These are phyloP conservation scores for Fringilla coelebs DNA, from an alignment of 2,797 vertebrate species.

Conservation along the genomic window DNA sequence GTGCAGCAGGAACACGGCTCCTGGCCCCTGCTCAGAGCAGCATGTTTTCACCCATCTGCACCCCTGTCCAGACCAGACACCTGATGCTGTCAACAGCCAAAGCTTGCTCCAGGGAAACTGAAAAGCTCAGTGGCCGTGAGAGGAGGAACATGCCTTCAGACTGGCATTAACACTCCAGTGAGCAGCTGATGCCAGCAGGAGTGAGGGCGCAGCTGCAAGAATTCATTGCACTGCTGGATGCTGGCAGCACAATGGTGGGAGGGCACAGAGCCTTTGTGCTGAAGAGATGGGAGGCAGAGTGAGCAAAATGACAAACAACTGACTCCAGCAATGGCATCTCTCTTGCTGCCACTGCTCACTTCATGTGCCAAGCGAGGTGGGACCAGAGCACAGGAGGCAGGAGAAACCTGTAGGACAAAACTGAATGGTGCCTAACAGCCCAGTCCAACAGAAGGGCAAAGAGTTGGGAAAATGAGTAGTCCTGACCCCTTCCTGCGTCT, in stretches of 20 bases:
- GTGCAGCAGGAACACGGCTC: not conserved
- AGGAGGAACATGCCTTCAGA: constrained; percentile 50
- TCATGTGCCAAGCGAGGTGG: not conserved
- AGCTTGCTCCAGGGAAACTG: constrained; percentile 28
- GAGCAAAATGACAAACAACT: not conserved
- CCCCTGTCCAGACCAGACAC: not conserved
- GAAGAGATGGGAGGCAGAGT: not conserved
- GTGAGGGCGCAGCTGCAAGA: constrained; percentile 32
- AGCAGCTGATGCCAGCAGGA: not conserved
- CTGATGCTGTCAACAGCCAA: constrained; percentile 23
- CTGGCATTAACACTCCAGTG: constrained; percentile 14
- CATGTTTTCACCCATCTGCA: not conserved
- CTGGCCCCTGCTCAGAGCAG: not conserved
- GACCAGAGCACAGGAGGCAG: not conserved
- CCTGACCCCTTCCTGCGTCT: fast-evolving
- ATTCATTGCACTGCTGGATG: constrained; percentile 51
- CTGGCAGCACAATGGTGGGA: constrained; percentile 13
- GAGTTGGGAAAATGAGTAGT: not conserved
- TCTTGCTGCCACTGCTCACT: not conserved
- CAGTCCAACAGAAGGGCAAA: not conserved
- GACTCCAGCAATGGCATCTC: not conserved
- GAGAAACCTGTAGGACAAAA: not conserved
- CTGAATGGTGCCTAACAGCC: not conserved
- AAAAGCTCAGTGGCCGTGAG: constrained; percentile 24
- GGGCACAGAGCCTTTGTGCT: not conserved